Evolutionary conservation across 2,797 vertebrate genomes (phyloP).

Genomic region (Tokudaia tokunoshimensis): DNA sequence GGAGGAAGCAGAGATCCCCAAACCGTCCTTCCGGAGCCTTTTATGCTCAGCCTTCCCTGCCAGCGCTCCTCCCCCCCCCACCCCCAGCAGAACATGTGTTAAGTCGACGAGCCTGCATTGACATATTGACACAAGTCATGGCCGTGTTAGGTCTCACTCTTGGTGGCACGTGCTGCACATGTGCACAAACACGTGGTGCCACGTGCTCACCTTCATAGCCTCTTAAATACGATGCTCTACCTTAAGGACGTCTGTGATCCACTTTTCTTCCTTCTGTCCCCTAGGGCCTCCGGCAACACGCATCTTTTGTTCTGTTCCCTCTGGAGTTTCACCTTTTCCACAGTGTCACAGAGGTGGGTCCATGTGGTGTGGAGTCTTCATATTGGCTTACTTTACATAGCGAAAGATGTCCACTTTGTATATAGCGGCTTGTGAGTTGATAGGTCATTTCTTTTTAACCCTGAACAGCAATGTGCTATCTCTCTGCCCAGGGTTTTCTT

Average conservation of each 20-base stretch:
- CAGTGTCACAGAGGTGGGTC: neutral
- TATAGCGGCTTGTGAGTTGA: neutral
- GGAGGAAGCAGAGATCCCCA: neutral
- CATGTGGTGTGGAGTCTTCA: neutral
- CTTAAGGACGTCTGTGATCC: neutral
- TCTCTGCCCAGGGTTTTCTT: neutral
- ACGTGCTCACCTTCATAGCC: neutral
- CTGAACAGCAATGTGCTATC: neutral
- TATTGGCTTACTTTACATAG: slow-evolving; percentile 17
- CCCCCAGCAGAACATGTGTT: neutral
- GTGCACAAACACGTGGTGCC: neutral
- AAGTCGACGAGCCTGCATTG: rapidly evolving
- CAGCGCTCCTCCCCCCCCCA: no score
- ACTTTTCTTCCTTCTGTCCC: neutral
- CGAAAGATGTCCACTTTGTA: neutral
- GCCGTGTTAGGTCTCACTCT: neutral
- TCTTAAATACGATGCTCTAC: neutral
- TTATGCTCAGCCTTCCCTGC: neutral
- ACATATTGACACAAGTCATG: neutral
- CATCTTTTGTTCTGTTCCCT: neutral
- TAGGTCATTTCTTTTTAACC: slow-evolving; percentile 10
- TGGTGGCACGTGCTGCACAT: neutral
- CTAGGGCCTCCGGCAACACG: neutral
- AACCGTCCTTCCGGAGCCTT: neutral
- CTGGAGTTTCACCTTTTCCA: neutral